Percentiles rank a stretch among this genome's conserved stretches.
Evolutionary conservation across 2,797 vertebrate species (phyloP).

Genomic region (Melanotaenia maccullochi): DNA sequence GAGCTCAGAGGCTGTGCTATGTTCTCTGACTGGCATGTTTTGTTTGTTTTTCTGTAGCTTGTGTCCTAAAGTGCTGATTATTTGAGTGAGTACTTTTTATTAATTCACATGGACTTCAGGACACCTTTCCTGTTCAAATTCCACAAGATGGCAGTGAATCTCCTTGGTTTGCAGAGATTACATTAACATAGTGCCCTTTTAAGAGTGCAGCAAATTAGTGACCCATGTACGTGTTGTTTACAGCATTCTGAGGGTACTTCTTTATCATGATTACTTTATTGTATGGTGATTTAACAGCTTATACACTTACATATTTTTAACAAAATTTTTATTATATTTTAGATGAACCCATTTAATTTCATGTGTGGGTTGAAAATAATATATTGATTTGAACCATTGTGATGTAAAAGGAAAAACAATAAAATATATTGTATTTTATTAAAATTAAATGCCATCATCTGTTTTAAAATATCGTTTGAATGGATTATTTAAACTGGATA

Average conservation of each 20-base stretch:
- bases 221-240: background rate
- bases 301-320: no score
- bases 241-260: background rate
- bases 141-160: conserved; percentile 79
- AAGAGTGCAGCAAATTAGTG: conserved; percentile 27
- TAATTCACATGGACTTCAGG: background rate
- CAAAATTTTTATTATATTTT: no score
- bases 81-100: background rate
- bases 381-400: no score
- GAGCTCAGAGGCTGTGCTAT: background rate
- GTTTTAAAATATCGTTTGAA: no score
- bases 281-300: background rate
- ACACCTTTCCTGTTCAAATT: background rate
- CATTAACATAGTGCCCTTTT: conserved; percentile 7
- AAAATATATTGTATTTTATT: no score
- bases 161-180: conserved; percentile 39
- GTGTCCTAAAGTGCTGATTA: background rate
- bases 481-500: no score
- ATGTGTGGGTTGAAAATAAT: background rate
- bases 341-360: no score
- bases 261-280: background rate
- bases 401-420: no score
- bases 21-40: background rate
- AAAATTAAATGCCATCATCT: no score
- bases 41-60: background rate